phyloP scores from a whole-genome alignment of 2,888 invertebrate species.

The Pseudoips prasinana region DNA sequence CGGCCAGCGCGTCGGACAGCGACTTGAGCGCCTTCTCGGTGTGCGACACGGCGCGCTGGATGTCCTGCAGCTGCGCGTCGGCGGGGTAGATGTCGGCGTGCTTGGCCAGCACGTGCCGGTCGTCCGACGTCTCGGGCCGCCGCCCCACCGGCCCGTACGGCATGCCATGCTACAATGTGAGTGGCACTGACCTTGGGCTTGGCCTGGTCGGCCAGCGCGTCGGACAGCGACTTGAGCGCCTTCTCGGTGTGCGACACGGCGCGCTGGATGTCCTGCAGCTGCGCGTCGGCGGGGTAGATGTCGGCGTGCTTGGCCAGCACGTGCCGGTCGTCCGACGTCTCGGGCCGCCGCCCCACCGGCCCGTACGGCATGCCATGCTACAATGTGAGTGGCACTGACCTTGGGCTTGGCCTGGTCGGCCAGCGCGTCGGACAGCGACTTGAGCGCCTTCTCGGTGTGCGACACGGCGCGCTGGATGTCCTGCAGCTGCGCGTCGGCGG shows the following conservation, averaged over 20 bases:
- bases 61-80: slow-evolving; percentile 90
- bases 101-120: slow-evolving; percentile 88
- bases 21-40: slow-evolving; percentile 91
- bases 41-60: slow-evolving; percentile 82
- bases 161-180: no score
- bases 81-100: slow-evolving; percentile 91
- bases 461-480: slow-evolving; percentile 96
- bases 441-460: slow-evolving; percentile 96
- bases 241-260: slow-evolving; percentile 96
- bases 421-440: slow-evolving; percentile 95
- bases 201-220: slow-evolving; percentile 87
- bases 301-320: slow-evolving; percentile 95
- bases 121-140: slow-evolving; percentile 96
- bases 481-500: slow-evolving; percentile 93
- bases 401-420: slow-evolving; percentile 80
- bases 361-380: slow-evolving; percentile 56
- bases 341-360: slow-evolving; percentile 89
- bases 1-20: slow-evolving; percentile 93
- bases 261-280: slow-evolving; percentile 94
- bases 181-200: slow-evolving; percentile 56
- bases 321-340: slow-evolving; percentile 98
- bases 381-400: no score
- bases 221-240: slow-evolving; percentile 96
- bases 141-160: slow-evolving; percentile 81
- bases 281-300: slow-evolving; percentile 96